Conservation (phyloP, 2,888 invertebrate genomes). For the Sphaerolaimus hirsutus region DNA sequence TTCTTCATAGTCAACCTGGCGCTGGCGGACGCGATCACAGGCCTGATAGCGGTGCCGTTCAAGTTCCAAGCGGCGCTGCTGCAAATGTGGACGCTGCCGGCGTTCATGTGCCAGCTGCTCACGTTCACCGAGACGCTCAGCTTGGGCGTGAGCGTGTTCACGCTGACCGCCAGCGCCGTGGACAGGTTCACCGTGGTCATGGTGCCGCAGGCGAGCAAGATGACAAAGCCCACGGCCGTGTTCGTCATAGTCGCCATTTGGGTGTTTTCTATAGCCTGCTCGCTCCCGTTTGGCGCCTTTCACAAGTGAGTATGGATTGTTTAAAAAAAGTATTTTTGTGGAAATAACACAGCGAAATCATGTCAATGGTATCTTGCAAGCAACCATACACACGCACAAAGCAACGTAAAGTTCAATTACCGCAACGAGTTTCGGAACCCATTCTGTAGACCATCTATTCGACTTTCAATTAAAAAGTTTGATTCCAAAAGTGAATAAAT, state of each 20-base stretch:
- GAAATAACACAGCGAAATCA: too few species aligned
- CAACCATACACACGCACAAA: too few species aligned
- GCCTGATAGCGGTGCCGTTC: conserved; percentile 77
- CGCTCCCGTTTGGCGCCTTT: conserved; percentile 13
- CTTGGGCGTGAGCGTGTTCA: conserved; percentile 67
- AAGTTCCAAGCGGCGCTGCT: conserved; percentile 65
- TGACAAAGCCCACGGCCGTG: conserved; percentile 1
- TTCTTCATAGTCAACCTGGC: conserved; percentile 88
- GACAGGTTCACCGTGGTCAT: conserved; percentile 41
- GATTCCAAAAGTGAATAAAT: too few species aligned
- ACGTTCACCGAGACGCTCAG: conserved; percentile 62
- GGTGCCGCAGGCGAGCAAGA: background rate
- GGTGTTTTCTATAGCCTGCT: conserved; percentile 12
- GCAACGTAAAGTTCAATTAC: too few species aligned
- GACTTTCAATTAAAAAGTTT: too few species aligned
- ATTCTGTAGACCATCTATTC: too few species aligned
- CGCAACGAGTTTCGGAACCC: too few species aligned
- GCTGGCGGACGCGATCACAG: conserved; percentile 81
- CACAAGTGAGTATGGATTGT: conserved; percentile 1
- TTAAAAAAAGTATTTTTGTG: too few species aligned
- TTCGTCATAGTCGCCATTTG: conserved; percentile 12
- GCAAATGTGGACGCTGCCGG: conserved; percentile 59
- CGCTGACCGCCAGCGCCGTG: conserved; percentile 58
- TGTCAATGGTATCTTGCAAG: too few species aligned
- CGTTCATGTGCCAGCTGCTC: conserved; percentile 64